A percentile compares a stretch with the other conserved stretches of the same genome.
phyloP scores from a whole-genome alignment of 1,140 invertebrate species.

The Helicoverpa zea region DNA sequence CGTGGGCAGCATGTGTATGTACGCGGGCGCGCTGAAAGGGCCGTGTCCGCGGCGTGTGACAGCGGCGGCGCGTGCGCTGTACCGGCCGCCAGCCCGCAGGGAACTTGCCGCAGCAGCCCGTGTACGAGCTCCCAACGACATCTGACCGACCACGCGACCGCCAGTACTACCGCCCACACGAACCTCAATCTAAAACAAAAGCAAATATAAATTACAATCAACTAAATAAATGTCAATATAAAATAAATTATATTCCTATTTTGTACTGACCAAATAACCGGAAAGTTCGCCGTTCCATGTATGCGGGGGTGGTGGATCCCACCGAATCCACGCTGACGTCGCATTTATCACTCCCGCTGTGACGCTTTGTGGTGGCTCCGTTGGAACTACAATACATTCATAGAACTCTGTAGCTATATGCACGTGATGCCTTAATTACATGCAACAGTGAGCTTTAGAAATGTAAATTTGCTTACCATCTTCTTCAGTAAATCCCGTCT shows the following conservation, averaged over 20 bases:
- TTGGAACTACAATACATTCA: conserved; percentile 79
- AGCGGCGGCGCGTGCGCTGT: conserved; percentile 80
- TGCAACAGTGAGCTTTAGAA: not conserved
- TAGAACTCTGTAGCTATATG: conserved; percentile 12
- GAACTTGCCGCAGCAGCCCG: conserved; percentile 78
- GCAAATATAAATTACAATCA: conserved; percentile 43
- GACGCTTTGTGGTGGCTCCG: conserved; percentile 91
- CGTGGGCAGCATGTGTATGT: conserved; percentile 81
- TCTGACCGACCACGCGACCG: conserved; percentile 84
- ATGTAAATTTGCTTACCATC: conserved; percentile 88
- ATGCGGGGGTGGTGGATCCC: conserved; percentile 91
- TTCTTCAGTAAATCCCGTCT: conserved; percentile 90
- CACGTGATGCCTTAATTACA: conserved; percentile 23
- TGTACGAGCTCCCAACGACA: conserved; percentile 77
- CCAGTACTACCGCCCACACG: conserved; percentile 76
- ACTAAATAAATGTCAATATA: conserved; percentile 46
- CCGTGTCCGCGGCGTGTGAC: conserved; percentile 78
- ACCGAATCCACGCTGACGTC: conserved; percentile 91
- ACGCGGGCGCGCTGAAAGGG: conserved; percentile 78
- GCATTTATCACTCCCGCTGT: conserved; percentile 92
- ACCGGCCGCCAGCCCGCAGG: conserved; percentile 74
- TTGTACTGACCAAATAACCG: conserved; percentile 90
- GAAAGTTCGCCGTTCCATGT: conserved; percentile 93
- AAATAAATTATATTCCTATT: conserved; percentile 50
- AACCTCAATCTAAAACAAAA: conserved; percentile 72